Evolutionary conservation across 2,113 vertebrate genomes (phyloP).

Genomic region (Bubo scandiacus): DNA sequence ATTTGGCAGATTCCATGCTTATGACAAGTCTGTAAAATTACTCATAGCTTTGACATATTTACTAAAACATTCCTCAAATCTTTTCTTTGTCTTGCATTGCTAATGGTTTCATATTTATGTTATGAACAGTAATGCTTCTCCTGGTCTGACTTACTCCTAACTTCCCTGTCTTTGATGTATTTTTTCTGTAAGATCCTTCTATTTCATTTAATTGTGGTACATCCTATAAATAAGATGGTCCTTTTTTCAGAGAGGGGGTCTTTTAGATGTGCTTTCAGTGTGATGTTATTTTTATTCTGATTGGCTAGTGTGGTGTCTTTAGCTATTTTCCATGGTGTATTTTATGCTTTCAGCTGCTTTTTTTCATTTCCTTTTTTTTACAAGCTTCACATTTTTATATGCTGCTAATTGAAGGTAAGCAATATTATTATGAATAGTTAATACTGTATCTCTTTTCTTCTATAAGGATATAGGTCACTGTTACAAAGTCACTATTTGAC

Average conservation of each 20-base stretch:
- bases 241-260: accelerated
- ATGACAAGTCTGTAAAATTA: neutral
- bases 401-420: neutral
- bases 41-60: neutral
- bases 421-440: neutral
- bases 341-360: neutral
- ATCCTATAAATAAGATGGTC: neutral
- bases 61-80: neutral
- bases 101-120: neutral
- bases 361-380: neutral
- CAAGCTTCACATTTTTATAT: neutral
- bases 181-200: neutral
- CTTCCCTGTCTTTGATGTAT: neutral
- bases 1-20: neutral
- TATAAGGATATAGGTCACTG: neutral
- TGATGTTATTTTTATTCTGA: neutral
- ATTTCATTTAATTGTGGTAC: neutral
- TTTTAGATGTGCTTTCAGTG: neutral
- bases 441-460: neutral
- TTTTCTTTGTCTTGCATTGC: neutral
- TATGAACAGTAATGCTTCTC: neutral
- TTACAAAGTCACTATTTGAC: neutral
- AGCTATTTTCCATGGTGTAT: neutral
- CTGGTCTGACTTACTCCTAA: neutral
- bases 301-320: neutral